Conservation (phyloP, 2,888 invertebrate species). For the Lasioglossum lativentre region DNA sequence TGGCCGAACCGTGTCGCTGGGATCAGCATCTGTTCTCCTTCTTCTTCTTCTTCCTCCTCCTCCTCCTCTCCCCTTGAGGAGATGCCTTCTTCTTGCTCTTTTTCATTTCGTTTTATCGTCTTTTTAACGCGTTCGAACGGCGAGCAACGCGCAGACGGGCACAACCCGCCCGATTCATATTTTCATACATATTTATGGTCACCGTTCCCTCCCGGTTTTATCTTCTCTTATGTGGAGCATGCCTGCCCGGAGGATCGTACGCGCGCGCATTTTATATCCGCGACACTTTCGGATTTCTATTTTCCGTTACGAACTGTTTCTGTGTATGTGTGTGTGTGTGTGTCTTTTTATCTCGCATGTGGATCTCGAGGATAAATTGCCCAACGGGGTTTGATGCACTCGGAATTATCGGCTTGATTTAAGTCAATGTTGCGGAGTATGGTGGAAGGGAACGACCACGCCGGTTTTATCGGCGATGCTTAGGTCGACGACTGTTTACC, state of each 20-base stretch:
- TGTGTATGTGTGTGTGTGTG: background rate
- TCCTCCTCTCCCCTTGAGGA: background rate
- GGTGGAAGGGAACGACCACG: background rate
- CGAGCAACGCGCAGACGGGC: background rate
- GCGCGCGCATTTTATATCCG: background rate
- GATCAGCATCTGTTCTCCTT: background rate
- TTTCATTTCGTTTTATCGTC: background rate
- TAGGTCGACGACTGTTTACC: background rate
- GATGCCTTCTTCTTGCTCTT: background rate
- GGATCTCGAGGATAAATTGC: background rate
- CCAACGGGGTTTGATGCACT: background rate
- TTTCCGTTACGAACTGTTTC: background rate
- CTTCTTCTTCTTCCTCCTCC: background rate
- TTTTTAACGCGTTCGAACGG: conserved; percentile 7
- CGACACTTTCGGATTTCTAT: conserved; percentile 2
- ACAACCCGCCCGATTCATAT: background rate
- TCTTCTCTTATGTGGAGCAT: conserved; percentile 2
- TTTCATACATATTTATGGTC: conserved; percentile 6
- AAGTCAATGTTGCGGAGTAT: background rate
- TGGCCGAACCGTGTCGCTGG: background rate
- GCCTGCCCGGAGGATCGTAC: background rate
- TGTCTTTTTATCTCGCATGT: background rate
- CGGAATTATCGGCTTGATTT: background rate
- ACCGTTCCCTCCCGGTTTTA: background rate
- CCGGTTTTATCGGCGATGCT: background rate